phyloP scores from a whole-genome alignment of 2,113 vertebrate genomes.

The Cheirogaleus medius region DNA sequence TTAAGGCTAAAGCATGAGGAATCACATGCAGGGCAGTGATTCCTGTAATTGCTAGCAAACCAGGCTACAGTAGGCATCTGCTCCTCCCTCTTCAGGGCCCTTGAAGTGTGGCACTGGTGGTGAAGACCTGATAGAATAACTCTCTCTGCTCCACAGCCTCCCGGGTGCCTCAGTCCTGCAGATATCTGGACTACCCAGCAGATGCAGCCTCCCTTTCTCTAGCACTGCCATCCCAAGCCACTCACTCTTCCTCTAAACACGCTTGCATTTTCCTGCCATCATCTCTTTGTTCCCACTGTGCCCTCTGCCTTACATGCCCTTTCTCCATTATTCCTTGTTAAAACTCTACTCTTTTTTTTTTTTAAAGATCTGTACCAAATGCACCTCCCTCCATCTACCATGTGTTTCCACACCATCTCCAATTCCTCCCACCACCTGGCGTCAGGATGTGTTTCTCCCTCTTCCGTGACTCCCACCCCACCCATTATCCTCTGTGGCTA shows the following conservation, averaged over 20 bases:
- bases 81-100: background rate
- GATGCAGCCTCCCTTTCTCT: background rate
- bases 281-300: background rate
- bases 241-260: background rate
- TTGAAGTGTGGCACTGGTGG: background rate
- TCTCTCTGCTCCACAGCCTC: background rate
- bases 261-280: background rate
- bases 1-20: background rate
- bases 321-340: background rate
- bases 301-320: background rate
- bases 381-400: background rate
- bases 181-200: background rate
- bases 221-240: background rate
- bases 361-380: background rate
- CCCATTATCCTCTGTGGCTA: background rate
- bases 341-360: background rate
- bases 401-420: background rate
- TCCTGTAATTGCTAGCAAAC: background rate
- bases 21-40: fast-evolving
- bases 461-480: background rate
- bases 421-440: background rate
- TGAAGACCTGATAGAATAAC: background rate
- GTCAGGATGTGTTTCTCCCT: background rate
- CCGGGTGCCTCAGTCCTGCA: background rate
- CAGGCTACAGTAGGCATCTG: background rate